Percentiles rank a stretch among this genome's conserved stretches.
Conservation (phyloP, 1,140 invertebrate species). For the Cheumatopsyche charites region DNA sequence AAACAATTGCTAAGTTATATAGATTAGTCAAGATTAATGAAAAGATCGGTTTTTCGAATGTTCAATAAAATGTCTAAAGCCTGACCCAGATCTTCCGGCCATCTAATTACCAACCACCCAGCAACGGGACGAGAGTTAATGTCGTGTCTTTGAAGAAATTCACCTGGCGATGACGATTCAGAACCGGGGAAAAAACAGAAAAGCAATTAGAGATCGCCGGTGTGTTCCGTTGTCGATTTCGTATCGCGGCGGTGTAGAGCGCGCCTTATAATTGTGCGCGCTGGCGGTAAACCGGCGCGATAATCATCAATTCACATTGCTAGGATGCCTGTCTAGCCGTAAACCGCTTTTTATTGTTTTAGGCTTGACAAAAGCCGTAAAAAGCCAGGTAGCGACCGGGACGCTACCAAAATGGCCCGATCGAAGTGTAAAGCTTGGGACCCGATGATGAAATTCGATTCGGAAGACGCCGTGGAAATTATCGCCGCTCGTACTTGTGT, state of each 20-base stretch:
- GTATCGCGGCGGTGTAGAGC: no score
- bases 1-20: no score
- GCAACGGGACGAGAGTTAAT: no score
- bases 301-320: conserved; percentile 48
- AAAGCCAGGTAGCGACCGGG: conserved; percentile 47
- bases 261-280: conserved; percentile 24
- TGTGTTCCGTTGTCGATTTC: no score
- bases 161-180: conserved; percentile 4
- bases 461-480: conserved; percentile 33
- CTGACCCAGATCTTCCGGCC: no score
- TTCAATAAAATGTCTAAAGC: no score
- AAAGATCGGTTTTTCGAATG: no score
- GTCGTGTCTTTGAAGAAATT: neutral
- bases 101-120: no score
- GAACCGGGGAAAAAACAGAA: conserved; percentile 31
- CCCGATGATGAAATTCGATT: conserved; percentile 48
- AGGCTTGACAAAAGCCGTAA: conserved; percentile 48
- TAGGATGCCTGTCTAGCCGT: conserved; percentile 44
- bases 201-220: conserved; percentile 46
- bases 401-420: conserved; percentile 38
- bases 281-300: conserved; percentile 41
- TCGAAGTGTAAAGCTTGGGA: conserved; percentile 30
- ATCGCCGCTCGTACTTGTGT: neutral
- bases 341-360: conserved; percentile 48
- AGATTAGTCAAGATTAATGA: no score